Evolutionary conservation across 2,888 invertebrate genomes (phyloP).

Genomic region (Drosophila rellima): DNA sequence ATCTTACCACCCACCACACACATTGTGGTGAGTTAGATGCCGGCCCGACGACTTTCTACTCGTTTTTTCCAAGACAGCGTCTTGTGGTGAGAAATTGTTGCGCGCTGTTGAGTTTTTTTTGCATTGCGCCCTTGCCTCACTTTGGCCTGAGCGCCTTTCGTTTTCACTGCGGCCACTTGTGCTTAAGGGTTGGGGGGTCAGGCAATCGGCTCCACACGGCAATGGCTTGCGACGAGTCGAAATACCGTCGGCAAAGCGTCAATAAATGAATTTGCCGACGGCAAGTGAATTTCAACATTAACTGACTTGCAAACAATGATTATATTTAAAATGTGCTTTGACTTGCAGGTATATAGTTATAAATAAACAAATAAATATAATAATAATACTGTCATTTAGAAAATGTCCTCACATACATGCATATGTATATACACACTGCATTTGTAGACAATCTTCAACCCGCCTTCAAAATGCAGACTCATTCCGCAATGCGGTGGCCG

Average conservation of each 20-base stretch:
- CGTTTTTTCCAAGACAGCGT: slow-evolving; percentile 64
- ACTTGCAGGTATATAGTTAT: too few species aligned
- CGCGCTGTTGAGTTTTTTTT: slow-evolving; percentile 63
- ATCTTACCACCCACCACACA: slow-evolving; percentile 34
- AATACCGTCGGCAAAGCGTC: slow-evolving; percentile 61
- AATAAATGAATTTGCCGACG: slow-evolving; percentile 56
- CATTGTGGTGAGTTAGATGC: slow-evolving; percentile 76
- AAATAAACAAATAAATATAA: background rate
- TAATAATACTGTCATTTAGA: background rate
- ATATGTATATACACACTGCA: too few species aligned
- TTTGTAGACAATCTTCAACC: background rate
- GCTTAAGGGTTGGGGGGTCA: slow-evolving; percentile 1
- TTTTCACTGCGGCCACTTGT: slow-evolving; percentile 63
- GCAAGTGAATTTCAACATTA: slow-evolving; percentile 35
- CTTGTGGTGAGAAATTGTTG: slow-evolving; percentile 81
- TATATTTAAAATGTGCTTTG: background rate
- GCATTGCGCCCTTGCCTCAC: slow-evolving; percentile 4
- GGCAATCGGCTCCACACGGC: slow-evolving; percentile 3
- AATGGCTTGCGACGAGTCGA: slow-evolving; percentile 11
- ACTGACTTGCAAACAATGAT: background rate
- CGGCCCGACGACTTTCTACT: slow-evolving; percentile 35
- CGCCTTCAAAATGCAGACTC: slow-evolving; percentile 18
- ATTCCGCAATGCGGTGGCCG: slow-evolving; percentile 59
- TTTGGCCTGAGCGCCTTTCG: slow-evolving; percentile 63
- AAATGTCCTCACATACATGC: background rate